Conservation (phyloP, 2,888 invertebrate genomes). For the Cataglyphis rosenhaueri region DNA sequence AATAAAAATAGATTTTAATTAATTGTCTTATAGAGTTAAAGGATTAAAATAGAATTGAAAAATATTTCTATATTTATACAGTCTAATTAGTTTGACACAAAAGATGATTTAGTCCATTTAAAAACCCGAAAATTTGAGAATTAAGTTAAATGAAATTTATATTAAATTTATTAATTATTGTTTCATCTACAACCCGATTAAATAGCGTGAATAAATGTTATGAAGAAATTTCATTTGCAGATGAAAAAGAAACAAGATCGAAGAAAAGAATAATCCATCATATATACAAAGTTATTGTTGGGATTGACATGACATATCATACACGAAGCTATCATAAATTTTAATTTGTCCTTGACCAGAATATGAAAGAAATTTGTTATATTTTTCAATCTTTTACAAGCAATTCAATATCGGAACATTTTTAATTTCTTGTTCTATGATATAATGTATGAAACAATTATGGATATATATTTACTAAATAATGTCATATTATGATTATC, state of each 20-base stretch:
- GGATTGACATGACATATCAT: slow-evolving; percentile 3
- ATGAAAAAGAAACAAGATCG: slow-evolving; percentile 9
- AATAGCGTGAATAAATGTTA: not conserved
- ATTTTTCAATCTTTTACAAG: not conserved
- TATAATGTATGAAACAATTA: not conserved
- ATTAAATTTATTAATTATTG: not conserved
- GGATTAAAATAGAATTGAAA: not conserved
- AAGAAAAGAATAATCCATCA: slow-evolving; percentile 21
- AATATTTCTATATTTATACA: not conserved
- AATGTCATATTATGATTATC: not conserved
- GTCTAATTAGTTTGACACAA: not conserved
- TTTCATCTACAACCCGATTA: not conserved
- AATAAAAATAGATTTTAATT: not conserved
- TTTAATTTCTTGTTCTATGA: not conserved
- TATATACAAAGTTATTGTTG: slow-evolving; percentile 10
- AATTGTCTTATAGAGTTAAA: not conserved
- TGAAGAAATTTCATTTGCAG: not conserved
- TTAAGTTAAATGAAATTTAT: not conserved
- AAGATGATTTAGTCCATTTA: not conserved
- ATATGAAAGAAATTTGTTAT: not conserved
- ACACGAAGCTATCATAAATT: slow-evolving; percentile 1
- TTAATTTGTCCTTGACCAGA: slow-evolving; percentile 13
- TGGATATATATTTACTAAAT: not conserved
- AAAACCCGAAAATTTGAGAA: not conserved
- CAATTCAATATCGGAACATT: not conserved